phyloP scores from a whole-genome alignment of 2,113 vertebrate genomes.

The Forbesichthys papilliferus region DNA sequence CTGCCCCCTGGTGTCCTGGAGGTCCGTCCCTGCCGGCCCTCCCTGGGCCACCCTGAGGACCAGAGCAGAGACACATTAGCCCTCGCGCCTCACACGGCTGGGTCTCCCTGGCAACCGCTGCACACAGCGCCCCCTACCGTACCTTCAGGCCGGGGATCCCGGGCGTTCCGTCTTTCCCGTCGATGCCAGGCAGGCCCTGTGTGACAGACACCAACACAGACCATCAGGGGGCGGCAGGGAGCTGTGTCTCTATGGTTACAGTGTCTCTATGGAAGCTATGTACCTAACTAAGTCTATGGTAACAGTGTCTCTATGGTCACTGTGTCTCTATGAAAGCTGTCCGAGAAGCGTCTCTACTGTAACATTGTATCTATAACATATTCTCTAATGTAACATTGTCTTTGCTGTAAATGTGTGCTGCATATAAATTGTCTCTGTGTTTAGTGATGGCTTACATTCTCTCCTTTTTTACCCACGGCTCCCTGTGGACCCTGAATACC shows the following conservation, averaged over 20 bases:
- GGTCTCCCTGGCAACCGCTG: neutral
- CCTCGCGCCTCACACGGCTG: neutral
- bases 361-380: neutral
- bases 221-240: too few species aligned
- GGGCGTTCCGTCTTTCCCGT: slow-evolving; percentile 95
- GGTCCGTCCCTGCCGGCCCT: slow-evolving; percentile 83
- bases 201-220: slow-evolving; percentile 29
- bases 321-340: neutral
- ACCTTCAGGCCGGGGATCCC: slow-evolving; percentile 93
- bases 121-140: slow-evolving; percentile 18
- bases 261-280: too few species aligned
- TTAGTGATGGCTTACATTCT: slow-evolving; percentile 79
- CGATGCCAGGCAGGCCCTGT: slow-evolving; percentile 93
- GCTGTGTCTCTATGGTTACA: too few species aligned
- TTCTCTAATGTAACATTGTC: neutral
- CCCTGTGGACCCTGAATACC: slow-evolving; percentile 89
- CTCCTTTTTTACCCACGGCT: slow-evolving; percentile 88
- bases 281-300: neutral
- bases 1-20: slow-evolving; percentile 86
- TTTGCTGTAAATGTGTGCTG: neutral
- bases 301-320: neutral
- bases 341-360: too few species aligned
- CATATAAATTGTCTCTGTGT: neutral
- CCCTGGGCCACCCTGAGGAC: slow-evolving; percentile 81
- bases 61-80: slow-evolving; percentile 12